Percentiles rank a stretch among this genome's conserved stretches.
Evolutionary conservation across 2,113 vertebrate genomes (phyloP).

Genomic region (Rousettus leschenaultii): DNA sequence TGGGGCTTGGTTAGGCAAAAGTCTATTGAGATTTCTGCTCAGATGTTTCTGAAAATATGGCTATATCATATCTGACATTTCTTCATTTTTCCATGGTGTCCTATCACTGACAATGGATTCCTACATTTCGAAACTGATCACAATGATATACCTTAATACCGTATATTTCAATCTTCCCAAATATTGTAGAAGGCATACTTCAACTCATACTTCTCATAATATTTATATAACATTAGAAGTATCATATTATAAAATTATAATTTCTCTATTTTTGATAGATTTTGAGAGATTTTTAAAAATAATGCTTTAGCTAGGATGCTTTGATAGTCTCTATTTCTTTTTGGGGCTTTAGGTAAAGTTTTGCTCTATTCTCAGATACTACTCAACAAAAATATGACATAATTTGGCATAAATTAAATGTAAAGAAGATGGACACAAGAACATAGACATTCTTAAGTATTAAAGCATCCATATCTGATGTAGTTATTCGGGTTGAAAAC

Average conservation of each 20-base stretch:
- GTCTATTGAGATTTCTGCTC: not conserved
- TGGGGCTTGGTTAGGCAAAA: not conserved
- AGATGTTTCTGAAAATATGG: not conserved
- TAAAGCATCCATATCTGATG: not conserved
- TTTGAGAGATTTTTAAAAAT: not conserved
- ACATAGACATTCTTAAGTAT: not conserved
- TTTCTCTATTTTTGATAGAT: constrained; percentile 7
- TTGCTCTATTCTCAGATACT: not conserved
- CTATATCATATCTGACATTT: not conserved
- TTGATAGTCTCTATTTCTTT: not conserved
- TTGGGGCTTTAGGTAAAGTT: not conserved
- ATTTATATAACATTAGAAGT: not conserved
- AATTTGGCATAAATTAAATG: not conserved
- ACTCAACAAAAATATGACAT: not conserved
- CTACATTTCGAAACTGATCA: not conserved
- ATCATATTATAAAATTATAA: not conserved
- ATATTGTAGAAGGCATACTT: not conserved
- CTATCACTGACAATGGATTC: not conserved
- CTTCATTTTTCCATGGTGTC: not conserved
- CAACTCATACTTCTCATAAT: not conserved
- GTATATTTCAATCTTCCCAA: constrained; percentile 6
- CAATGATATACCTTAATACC: not conserved
- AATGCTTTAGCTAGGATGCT: not conserved
- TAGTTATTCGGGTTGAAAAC: not conserved
- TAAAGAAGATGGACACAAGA: not conserved